Percentiles rank a stretch among this genome's conserved stretches.
phyloP scores from a whole-genome alignment of 2,797 vertebrate species.

The Rhodeus uyekii region DNA sequence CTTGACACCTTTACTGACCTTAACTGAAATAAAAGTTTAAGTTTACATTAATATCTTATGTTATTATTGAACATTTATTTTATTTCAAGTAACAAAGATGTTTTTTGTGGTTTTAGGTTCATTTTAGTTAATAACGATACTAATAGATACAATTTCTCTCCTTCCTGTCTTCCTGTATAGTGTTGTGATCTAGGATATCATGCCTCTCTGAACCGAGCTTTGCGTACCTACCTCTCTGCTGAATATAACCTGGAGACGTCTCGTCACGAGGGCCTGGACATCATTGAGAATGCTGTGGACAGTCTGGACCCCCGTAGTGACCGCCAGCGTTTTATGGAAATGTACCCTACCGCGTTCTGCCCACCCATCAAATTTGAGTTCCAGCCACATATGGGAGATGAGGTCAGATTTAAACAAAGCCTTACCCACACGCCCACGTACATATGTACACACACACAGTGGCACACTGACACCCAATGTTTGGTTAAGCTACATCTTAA shows the following conservation, averaged over 20 bases:
- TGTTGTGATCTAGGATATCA: slow-evolving; percentile 98
- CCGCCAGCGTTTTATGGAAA: slow-evolving; percentile 98
- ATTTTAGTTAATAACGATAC: background rate
- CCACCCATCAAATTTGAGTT: slow-evolving; percentile 96
- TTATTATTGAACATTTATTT: too few relatives aligned
- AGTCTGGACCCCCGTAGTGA: slow-evolving; percentile 95
- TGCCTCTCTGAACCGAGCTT: slow-evolving; percentile 91
- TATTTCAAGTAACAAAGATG: too few relatives aligned
- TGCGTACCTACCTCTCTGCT: slow-evolving; percentile 96
- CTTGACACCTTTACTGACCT: too few relatives aligned
- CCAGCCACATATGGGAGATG: slow-evolving; percentile 97
- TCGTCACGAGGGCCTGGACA: slow-evolving; percentile 95
- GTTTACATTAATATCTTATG: too few relatives aligned
- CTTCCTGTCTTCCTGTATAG: slow-evolving; percentile 66
- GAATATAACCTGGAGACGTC: slow-evolving; percentile 99
- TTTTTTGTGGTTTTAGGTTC: too few relatives aligned
- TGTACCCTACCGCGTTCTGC: slow-evolving; percentile 95
- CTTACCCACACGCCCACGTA: background rate
- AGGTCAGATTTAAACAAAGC: slow-evolving; percentile 76
- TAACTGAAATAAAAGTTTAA: too few relatives aligned
- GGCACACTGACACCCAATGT: background rate
- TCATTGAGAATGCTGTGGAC: slow-evolving; percentile 98
- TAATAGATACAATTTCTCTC: background rate
- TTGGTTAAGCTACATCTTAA: slow-evolving; percentile 4
- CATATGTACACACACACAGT: background rate